Evolutionary conservation across 2,113 vertebrate genomes (phyloP).

Genomic region (Ia io): DNA sequence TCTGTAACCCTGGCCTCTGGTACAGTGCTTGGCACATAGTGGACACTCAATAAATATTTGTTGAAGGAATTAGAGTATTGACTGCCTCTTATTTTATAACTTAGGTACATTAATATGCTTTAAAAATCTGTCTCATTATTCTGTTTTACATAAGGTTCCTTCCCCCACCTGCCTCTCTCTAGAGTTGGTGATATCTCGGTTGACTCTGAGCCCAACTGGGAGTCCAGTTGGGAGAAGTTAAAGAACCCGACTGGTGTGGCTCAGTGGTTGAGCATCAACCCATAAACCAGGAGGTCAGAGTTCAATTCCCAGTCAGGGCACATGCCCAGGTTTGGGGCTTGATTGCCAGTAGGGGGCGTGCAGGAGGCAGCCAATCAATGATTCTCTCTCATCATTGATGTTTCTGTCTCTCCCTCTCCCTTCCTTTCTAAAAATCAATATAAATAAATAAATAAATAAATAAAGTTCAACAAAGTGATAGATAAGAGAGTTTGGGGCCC

Average conservation of each 20-base stretch:
- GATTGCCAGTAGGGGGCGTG: no score
- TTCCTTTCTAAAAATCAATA: no score
- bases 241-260: neutral
- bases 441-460: no score
- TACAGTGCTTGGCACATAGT: neutral
- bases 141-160: neutral
- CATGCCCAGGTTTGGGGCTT: no score
- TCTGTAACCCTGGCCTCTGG: neutral
- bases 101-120: neutral
- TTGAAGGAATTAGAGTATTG: neutral
- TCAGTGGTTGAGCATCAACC: no score
- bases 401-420: no score
- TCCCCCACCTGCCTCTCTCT: neutral
- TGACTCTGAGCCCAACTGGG: neutral
- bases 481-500: neutral
- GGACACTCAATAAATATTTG: neutral
- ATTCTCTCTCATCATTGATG: no score
- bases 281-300: no score
- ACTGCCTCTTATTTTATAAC: neutral
- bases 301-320: no score
- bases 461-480: neutral
- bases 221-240: neutral
- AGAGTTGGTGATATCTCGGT: neutral
- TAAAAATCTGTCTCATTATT: neutral
- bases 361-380: no score